Base-by-base conservation (phyloP, 2,888 invertebrate genomes). In the Aphidoletes aphidimyza region DNA sequence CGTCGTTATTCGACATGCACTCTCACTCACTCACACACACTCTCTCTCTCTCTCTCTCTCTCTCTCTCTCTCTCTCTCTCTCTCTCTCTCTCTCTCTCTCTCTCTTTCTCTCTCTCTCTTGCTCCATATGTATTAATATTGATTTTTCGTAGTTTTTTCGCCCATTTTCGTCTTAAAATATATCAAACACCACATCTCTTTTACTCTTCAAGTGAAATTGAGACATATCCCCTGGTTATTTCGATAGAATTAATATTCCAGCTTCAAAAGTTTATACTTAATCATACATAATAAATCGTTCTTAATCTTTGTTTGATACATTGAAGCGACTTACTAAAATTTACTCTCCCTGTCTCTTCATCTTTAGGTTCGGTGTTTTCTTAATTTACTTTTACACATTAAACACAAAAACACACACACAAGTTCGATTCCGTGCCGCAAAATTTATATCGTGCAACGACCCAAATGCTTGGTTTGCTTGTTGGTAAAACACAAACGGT, bases 281-380 rank as follows among this genome's bases (percentile, higher is more conserved):
- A 84, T 84, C 84, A 84, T 47, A 54, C 84, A 49, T 84, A 84
- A 84, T 54, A 84, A 54, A 84, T 84, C 49, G 37, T 84, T 84
- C 54, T 54, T 84, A 84, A 84, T 47, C 84, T 47, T 84, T 84
- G 49, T 84, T 49, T 84, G 84, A 84, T 84, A 78, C 36, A 78
- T 78, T 8, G 30, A 78, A 22, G 0, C 22, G 47, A 47, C 47
- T 47, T 47, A 17, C 9, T 54, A n/a, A 22, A 54, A 54, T 54
- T 54, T 54, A 54, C 11, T 39, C 39, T 39, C 39, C 11, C 11
- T 39, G 6, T 39, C 39, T 39, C 39, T 39, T 39, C 11, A 39
- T 39, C 5, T 8, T 39, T 39, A 5, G 5, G 6, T 39, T 39
- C 39, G 6, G 5, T 11, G 5, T 11, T 39, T 8, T 39, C 39